Base-by-base conservation (phyloP, 2,113 vertebrate species). In the Phaetusa simplex region DNA sequence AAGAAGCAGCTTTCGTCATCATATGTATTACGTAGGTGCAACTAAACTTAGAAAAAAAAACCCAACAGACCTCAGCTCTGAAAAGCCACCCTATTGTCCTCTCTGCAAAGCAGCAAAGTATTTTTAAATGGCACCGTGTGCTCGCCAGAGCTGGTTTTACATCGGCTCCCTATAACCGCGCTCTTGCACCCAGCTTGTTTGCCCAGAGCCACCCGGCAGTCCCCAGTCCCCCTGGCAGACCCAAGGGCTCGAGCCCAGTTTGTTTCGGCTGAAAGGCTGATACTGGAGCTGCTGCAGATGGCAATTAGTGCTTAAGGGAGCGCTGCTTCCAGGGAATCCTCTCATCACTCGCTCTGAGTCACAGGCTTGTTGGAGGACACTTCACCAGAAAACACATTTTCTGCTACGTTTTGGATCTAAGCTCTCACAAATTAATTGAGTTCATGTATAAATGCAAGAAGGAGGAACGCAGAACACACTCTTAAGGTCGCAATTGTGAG, bases 241-340 rank as follows among this genome's bases (percentile, higher is more conserved):
- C 0, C 1, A 24, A 42, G 47, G 27, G 49, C 49, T 94, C 5
- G 5, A 82, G 65, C 40, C 65, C 65, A 50, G 78, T 72, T 93
- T 85, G 84, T 90, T 91, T 85, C 19, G 6, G 73, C 79, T 84
- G 82, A 79, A 84, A 90, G 73, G 61, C 38, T 86, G 78, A 9
- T 62, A 7, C 8, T 73, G 62, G 58, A 83, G 43, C 55, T 55
- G 9, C 23, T 61, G 74, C 88, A 85, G 82, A 90, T 79, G 92
- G 93, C 67, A 95, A 97, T 96, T 93, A 85, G 79, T 8, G 42
- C 89, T 94, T 67, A 22, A 81, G 90, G 49, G 91, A 82, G 90
- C 5, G 7, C 58, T 73, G 71, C 88, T 96, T 84, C 91, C 81
- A 94, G 91, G 95, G 90, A 93, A 95, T 94, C 93, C 91, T 93